Conservation (phyloP, 2,113 vertebrate species). For the Anoplopoma fimbria region DNA sequence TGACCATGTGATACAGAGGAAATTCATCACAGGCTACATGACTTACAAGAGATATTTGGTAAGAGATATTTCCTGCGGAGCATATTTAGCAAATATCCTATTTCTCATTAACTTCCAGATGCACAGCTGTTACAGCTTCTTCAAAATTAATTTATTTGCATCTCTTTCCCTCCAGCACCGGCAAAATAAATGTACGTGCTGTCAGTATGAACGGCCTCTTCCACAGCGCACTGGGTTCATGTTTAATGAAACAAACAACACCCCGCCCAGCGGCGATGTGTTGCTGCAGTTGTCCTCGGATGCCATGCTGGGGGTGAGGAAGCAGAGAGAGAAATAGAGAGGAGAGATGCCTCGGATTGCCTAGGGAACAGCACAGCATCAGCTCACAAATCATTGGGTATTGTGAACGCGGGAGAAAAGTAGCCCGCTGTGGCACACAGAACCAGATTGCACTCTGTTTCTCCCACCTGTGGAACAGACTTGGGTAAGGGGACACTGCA, state of each 20-base stretch:
- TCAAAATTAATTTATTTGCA: constrained; percentile 61
- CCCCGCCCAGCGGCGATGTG: constrained; percentile 9
- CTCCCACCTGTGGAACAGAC: constrained; percentile 49
- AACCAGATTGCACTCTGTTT: constrained; percentile 17
- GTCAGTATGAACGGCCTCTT: constrained; percentile 26
- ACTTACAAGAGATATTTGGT: constrained; percentile 42
- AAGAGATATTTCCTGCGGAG: constrained; percentile 59
- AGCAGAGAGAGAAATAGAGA: constrained; percentile 30
- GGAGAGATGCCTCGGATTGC: constrained; percentile 38
- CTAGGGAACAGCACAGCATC: constrained; percentile 24
- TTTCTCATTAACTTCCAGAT: constrained; percentile 62
- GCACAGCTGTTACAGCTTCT: constrained; percentile 50
- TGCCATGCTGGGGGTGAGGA: constrained; percentile 36
- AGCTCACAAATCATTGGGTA: constrained; percentile 60
- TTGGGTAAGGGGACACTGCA: background rate
- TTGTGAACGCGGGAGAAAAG: constrained; percentile 41
- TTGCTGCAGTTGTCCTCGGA: constrained; percentile 59
- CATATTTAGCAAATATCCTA: constrained; percentile 42
- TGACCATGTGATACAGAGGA: background rate
- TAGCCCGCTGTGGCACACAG: constrained; percentile 41
- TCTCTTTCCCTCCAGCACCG: constrained; percentile 45
- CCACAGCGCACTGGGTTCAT: constrained; percentile 42
- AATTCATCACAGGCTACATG: constrained; percentile 34
- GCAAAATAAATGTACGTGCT: constrained; percentile 42
- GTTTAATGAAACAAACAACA: constrained; percentile 68